phyloP scores from a whole-genome alignment of 2,113 vertebrate genomes.

The Chaenocephalus aceratus region DNA sequence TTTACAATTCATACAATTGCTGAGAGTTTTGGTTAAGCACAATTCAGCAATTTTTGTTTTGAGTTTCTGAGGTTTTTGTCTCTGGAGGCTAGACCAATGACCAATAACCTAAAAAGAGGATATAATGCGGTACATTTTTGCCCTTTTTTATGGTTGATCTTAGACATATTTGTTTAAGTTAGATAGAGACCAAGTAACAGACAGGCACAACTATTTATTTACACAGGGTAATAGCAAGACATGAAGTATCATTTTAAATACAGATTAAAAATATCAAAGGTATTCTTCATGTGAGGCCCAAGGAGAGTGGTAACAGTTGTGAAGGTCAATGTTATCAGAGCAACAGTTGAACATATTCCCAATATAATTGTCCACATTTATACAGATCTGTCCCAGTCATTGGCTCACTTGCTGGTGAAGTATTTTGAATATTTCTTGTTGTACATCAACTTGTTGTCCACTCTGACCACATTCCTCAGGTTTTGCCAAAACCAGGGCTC shows the following conservation, averaged over 20 bases:
- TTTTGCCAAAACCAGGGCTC: constrained; percentile 88
- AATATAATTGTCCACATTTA: background rate
- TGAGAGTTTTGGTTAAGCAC: background rate
- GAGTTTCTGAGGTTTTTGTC: too few species aligned
- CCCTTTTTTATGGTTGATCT: background rate
- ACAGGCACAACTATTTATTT: constrained; percentile 7
- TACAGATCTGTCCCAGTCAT: background rate
- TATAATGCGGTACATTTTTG: background rate
- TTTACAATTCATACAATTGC: background rate
- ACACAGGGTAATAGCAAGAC: background rate
- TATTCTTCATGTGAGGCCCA: background rate
- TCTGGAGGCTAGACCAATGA: too few species aligned
- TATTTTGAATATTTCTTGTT: constrained; percentile 81
- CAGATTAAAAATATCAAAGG: background rate
- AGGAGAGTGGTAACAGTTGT: background rate
- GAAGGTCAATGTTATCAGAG: background rate
- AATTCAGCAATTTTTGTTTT: too few species aligned
- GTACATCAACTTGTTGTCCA: constrained; percentile 83
- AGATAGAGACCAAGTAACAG: background rate
- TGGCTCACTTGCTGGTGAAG: constrained; percentile 65
- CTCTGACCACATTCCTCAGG: constrained; percentile 78
- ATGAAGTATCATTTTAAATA: background rate
- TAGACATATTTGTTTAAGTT: background rate
- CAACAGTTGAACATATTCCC: background rate
- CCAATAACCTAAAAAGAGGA: background rate